These are phyloP conservation scores for Aspidapion aeneum DNA, from an alignment of 2,888 invertebrate species.

Conservation along the genomic window DNA sequence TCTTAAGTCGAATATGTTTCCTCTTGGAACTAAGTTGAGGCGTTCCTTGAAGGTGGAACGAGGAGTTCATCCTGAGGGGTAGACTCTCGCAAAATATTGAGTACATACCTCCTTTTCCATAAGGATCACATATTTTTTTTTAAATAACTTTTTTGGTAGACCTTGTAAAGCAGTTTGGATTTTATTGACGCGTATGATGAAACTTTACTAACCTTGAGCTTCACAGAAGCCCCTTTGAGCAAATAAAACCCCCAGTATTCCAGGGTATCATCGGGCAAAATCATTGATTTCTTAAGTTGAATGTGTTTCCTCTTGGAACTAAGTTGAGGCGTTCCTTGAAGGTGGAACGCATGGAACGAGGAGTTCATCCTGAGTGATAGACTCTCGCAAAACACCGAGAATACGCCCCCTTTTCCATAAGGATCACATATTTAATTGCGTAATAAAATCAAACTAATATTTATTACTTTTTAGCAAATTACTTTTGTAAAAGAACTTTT, in stretches of 20 bases:
- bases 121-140: no score
- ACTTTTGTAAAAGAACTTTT: no score
- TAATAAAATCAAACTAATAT: no score
- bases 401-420: constrained; percentile 79
- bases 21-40: constrained; percentile 65
- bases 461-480: no score
- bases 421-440: no score
- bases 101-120: constrained; percentile 78
- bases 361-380: constrained; percentile 76
- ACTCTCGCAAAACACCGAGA: constrained; percentile 76
- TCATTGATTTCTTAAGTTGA: constrained; percentile 76
- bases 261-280: constrained; percentile 76
- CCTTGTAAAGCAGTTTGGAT: no score
- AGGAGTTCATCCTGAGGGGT: constrained; percentile 70
- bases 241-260: constrained; percentile 90
- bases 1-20: constrained; percentile 73
- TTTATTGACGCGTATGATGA: no score
- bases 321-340: constrained; percentile 58
- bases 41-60: constrained; percentile 50
- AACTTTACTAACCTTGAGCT: constrained; percentile 55
- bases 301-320: constrained; percentile 69
- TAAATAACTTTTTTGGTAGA: no score
- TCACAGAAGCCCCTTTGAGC: constrained; percentile 72
- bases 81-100: constrained; percentile 79
- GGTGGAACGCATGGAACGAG: constrained; percentile 51